phyloP scores from a whole-genome alignment of 2,888 invertebrate species.

The Entomobrya multifasciata region DNA sequence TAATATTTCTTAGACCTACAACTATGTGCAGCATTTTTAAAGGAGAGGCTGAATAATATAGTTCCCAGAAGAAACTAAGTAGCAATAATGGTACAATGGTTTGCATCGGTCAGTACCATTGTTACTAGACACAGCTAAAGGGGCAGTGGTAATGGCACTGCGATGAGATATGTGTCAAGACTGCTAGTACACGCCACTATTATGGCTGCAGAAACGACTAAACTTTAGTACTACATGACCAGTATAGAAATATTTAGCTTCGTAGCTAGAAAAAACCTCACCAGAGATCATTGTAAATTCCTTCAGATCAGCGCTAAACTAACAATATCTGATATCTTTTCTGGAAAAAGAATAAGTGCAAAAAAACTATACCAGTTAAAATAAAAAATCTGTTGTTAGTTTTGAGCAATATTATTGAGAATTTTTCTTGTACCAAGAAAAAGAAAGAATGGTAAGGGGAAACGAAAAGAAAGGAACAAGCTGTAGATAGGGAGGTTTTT shows the following conservation, averaged over 20 bases:
- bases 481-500: constrained; percentile 63
- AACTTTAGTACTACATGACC: constrained; percentile 56
- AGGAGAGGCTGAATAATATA: too few relatives aligned
- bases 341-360: too few relatives aligned
- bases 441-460: constrained; percentile 28
- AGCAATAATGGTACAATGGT: background rate
- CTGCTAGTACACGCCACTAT: constrained; percentile 47
- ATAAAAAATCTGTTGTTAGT: constrained; percentile 15
- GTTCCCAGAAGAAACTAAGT: too few relatives aligned
- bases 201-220: constrained; percentile 44
- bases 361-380: constrained; percentile 30
- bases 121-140: background rate
- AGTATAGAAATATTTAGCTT: constrained; percentile 54
- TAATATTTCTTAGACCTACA: too few relatives aligned
- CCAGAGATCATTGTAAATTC: constrained; percentile 63
- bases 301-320: constrained; percentile 54
- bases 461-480: constrained; percentile 61
- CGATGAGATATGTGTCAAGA: constrained; percentile 59
- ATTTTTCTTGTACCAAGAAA: constrained; percentile 7
- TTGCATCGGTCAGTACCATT: constrained; percentile 9
- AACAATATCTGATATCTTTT: background rate
- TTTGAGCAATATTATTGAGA: constrained; percentile 20
- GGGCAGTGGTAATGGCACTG: constrained; percentile 46
- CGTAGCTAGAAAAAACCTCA: constrained; percentile 21
- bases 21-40: too few relatives aligned